These are phyloP conservation scores for Diploscapter pachys DNA, from an alignment of 1,140 invertebrate genomes.

Conservation along the genomic window DNA sequence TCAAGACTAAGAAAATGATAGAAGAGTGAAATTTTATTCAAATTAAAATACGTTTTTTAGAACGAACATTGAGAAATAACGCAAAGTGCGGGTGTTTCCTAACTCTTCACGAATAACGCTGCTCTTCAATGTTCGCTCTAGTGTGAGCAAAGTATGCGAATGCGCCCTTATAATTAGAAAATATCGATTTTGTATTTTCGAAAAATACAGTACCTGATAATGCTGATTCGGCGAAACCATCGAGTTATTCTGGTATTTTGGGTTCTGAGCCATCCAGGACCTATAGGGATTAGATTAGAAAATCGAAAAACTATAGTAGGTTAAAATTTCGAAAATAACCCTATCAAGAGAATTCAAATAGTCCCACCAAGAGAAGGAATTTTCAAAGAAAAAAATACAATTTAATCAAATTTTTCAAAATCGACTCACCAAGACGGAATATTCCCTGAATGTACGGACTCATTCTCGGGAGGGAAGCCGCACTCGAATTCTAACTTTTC, in stretches of 20 bases:
- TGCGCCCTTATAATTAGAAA: no score
- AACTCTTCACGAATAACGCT: no score
- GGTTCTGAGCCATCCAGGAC: slow-evolving; percentile 26
- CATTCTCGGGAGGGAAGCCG: slow-evolving; percentile 37
- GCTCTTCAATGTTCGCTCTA: no score
- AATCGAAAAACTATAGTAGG: not conserved
- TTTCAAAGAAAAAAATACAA: not conserved
- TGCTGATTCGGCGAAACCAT: no score
- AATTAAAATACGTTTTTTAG: no score
- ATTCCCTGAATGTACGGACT: slow-evolving; percentile 15
- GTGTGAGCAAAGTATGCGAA: no score
- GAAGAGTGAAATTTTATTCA: no score
- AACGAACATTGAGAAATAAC: no score
- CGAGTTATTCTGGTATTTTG: not conserved
- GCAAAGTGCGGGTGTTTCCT: no score
- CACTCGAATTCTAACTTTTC: slow-evolving; percentile 75
- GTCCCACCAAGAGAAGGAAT: not conserved
- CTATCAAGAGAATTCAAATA: not conserved
- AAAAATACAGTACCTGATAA: no score
- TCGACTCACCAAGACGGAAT: slow-evolving; percentile 12
- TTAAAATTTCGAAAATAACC: not conserved
- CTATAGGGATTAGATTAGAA: not conserved
- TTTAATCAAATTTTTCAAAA: not conserved
- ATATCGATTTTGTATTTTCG: no score
- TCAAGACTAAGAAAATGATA: no score